Evolutionary conservation across 2,797 vertebrate species (phyloP).

Genomic region (Ceyx erithaca): DNA sequence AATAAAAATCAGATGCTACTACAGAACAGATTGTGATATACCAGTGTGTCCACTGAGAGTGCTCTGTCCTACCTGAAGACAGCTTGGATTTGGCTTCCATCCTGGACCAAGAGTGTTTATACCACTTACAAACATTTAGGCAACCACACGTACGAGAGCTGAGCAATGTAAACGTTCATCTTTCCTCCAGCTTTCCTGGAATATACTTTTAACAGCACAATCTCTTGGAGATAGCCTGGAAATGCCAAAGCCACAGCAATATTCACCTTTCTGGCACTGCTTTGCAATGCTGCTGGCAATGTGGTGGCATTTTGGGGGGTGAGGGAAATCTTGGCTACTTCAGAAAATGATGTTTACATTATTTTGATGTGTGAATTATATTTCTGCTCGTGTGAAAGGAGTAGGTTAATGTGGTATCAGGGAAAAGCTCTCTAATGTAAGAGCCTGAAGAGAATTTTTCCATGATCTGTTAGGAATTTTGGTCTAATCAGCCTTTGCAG

Average conservation of each 20-base stretch:
- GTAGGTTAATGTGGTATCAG: neutral
- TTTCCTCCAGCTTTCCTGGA: neutral
- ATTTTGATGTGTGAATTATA: neutral
- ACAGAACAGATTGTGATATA: constrained; percentile 9
- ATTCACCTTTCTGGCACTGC: neutral
- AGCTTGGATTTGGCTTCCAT: constrained; percentile 41
- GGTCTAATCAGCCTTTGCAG: neutral
- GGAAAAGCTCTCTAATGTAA: neutral
- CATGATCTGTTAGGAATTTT: neutral
- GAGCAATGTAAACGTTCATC: neutral
- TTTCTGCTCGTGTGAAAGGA: neutral
- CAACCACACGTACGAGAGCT: neutral
- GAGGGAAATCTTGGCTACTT: neutral
- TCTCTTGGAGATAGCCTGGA: neutral
- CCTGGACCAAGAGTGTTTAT: constrained; percentile 42
- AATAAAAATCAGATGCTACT: constrained; percentile 57
- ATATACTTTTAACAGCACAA: neutral
- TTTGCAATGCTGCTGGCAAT: neutral
- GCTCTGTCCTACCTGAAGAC: constrained; percentile 51
- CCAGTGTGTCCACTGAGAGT: neutral
- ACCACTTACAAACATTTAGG: constrained; percentile 21
- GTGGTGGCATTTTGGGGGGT: neutral
- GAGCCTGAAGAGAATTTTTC: neutral
- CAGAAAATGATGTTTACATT: neutral
- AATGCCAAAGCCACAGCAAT: neutral